Evolutionary conservation across 2,888 invertebrate genomes (phyloP).

Genomic region (Apodemia mormo): DNA sequence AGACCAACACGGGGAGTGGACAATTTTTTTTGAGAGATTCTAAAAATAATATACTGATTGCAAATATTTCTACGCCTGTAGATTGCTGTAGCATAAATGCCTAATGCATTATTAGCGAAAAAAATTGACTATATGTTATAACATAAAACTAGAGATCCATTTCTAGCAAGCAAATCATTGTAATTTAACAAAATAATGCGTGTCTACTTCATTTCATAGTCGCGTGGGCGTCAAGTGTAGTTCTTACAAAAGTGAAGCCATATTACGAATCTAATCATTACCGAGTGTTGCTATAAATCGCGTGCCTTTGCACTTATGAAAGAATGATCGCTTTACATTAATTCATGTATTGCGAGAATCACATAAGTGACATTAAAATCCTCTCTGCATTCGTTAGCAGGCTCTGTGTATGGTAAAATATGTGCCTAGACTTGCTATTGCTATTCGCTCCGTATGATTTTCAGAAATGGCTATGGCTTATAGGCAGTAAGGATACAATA

Average conservation of each 20-base stretch:
- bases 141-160: neutral
- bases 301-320: constrained; percentile 43
- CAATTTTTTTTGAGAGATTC: too few relatives aligned
- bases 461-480: constrained; percentile 77
- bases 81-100: too few relatives aligned
- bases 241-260: constrained; percentile 18
- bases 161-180: neutral
- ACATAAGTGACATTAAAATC: constrained; percentile 77
- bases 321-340: constrained; percentile 58
- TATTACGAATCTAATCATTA: constrained; percentile 11
- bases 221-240: constrained; percentile 4
- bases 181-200: neutral
- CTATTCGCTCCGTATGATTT: constrained; percentile 78
- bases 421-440: constrained; percentile 67
- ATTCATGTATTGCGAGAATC: constrained; percentile 69
- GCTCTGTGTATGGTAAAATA: constrained; percentile 75
- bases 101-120: too few relatives aligned
- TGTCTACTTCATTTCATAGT: neutral
- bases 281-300: constrained; percentile 7
- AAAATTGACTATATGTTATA: too few relatives aligned
- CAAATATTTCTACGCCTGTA: too few relatives aligned
- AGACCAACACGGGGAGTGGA: too few relatives aligned
- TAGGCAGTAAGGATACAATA: constrained; percentile 77
- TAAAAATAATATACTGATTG: too few relatives aligned
- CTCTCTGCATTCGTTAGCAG: constrained; percentile 75